Conservation (phyloP, 2,797 vertebrate genomes). For the Kryptolebias ocellatus region DNA sequence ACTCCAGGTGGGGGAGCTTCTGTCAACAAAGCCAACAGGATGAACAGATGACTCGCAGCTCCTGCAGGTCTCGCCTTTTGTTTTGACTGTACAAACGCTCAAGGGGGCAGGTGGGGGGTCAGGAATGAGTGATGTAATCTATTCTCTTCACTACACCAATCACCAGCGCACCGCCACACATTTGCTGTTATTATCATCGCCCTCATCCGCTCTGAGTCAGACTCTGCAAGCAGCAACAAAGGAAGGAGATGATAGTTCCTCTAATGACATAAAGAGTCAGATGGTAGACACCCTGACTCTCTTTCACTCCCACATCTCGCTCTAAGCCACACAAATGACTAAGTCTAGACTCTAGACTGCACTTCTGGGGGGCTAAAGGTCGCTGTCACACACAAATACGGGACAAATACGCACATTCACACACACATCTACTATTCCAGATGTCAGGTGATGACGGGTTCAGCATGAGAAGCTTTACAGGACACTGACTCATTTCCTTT, state of each 20-base stretch:
- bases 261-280: conserved; percentile 63
- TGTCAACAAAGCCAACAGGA: conserved; percentile 33
- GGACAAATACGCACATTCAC: conserved; percentile 11
- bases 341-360: conserved; percentile 38
- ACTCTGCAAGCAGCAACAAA: conserved; percentile 38
- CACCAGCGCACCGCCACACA: conserved; percentile 19
- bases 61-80: conserved; percentile 37
- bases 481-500: conserved; percentile 67
- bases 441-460: conserved; percentile 64
- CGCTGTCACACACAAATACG: conserved; percentile 23
- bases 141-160: conserved; percentile 50
- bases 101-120: conserved; percentile 27
- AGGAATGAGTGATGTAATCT: conserved; percentile 52
- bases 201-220: conserved; percentile 58
- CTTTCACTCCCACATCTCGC: conserved; percentile 7
- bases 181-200: conserved; percentile 44
- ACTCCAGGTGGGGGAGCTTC: conserved; percentile 26
- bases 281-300: conserved; percentile 34
- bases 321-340: conserved; percentile 14
- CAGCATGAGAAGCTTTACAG: conserved; percentile 31
- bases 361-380: conserved; percentile 34
- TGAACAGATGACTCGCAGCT: conserved; percentile 30
- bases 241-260: conserved; percentile 51
- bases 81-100: conserved; percentile 47
- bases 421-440: conserved; percentile 30